Base-by-base conservation (phyloP, 2,888 invertebrate genomes). In the Rhaphigaster nebulosa region DNA sequence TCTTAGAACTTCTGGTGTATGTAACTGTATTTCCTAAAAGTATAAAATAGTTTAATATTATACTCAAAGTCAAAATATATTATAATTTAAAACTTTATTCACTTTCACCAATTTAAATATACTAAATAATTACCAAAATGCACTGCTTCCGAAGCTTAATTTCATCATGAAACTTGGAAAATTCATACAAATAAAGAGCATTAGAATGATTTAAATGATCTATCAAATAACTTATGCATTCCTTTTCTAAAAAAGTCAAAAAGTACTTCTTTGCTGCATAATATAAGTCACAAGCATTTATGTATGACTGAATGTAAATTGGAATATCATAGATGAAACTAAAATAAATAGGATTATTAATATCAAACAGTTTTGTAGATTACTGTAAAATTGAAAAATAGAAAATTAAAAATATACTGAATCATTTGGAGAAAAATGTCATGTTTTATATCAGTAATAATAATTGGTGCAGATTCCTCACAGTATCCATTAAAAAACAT, bases 231-330 rank as follows among this genome's bases (percentile, higher is more conserved):
- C 96, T 95, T 0, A 97, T 97, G 93, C 98, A 98, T 92, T 97
- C 96, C 92, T 97, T 96, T 0, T 97, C 97, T 23, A 98, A 94
- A 93, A 96, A 96, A 0, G 97, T 97, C 90, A 98, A 93, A 96
- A 98, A 97, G 93, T 98, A 98, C 93, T 98, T 98, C 93, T 98
- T 98, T 12, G 97, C 97, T 90, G 97, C 97, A 93, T 97, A 97
- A 93, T 97, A 98, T 56, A 98, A 93, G 93, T 97, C 97, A 93
- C 97, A 97, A 0, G 97, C 97, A 93, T 97, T 96, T 93, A 97
- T 97, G 93, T 97, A 97, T 0, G 97, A 97, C 91, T 95, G 95
- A 29, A 98, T 95, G 92, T 96, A 96, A 76, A 97, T 96, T 92
- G 96, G 95, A 92, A 97, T 97, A 13, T 97, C 97, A 93, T 98